These are phyloP conservation scores for Ecdyonurus torrentis DNA, from an alignment of 2,888 invertebrate genomes.

Conservation along the genomic window DNA sequence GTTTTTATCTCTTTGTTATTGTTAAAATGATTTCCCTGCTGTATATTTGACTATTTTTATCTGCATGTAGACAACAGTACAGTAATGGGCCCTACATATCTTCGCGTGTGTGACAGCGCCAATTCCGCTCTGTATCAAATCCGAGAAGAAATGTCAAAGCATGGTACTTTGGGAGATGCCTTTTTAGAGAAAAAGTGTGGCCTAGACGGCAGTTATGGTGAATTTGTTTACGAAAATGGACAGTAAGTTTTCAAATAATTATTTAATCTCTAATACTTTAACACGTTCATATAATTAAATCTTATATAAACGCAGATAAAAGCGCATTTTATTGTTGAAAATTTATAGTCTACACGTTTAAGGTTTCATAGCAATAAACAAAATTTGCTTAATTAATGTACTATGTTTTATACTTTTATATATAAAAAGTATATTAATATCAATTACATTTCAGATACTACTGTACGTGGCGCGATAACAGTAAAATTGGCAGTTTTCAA, in stretches of 20 bases:
- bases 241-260: conserved; percentile 4
- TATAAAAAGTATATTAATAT: no score
- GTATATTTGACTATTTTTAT: no score
- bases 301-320: neutral
- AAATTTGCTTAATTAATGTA: neutral
- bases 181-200: conserved; percentile 38
- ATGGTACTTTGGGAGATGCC: conserved; percentile 39
- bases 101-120: conserved; percentile 48
- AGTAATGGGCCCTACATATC: conserved; percentile 36
- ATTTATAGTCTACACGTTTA: no score
- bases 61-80: conserved; percentile 27
- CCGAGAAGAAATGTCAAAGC: conserved; percentile 34
- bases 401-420: no score
- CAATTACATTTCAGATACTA: conserved; percentile 30
- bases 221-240: neutral
- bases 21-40: no score
- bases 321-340: neutral
- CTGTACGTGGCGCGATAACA: conserved; percentile 37
- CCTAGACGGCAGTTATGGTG: conserved; percentile 46
- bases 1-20: no score
- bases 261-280: neutral
- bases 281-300: neutral
- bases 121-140: conserved; percentile 35
- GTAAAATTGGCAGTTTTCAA: neutral
- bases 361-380: no score